Evolutionary conservation across 2,113 vertebrate genomes (phyloP).

Genomic region (Leucoraja erinaceus): DNA sequence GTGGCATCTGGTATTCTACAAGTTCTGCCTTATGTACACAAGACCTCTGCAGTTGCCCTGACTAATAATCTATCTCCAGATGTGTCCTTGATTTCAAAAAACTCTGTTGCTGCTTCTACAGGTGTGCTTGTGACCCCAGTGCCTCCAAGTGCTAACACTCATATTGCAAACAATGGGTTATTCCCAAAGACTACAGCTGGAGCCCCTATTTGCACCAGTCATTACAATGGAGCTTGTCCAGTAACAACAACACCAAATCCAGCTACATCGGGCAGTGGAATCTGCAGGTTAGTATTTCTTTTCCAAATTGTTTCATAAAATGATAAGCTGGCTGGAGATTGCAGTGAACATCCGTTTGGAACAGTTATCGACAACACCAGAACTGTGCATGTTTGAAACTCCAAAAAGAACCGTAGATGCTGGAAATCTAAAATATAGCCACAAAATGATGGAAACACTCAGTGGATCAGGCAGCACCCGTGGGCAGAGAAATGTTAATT

Average conservation of each 20-base stretch:
- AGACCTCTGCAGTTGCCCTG: constrained; percentile 5
- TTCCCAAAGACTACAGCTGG: constrained; percentile 22
- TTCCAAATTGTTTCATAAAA: not conserved
- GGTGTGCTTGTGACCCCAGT: constrained; percentile 34
- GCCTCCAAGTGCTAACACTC: constrained; percentile 30
- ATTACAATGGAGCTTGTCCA: constrained; percentile 32
- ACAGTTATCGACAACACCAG: not conserved
- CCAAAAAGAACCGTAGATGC: too few relatives aligned
- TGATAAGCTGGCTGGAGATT: not conserved
- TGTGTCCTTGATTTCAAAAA: constrained; percentile 33
- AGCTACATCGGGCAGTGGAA: not conserved
- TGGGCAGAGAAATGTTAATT: too few relatives aligned
- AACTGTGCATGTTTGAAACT: not conserved
- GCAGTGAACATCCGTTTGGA: not conserved
- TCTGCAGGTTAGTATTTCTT: constrained; percentile 32
- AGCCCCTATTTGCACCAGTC: constrained; percentile 21
- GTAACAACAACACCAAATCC: constrained; percentile 17
- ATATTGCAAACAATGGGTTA: not conserved
- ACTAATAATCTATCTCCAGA: constrained; percentile 1
- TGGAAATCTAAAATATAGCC: too few relatives aligned
- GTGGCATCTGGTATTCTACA: constrained; percentile 18
- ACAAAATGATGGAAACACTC: too few relatives aligned
- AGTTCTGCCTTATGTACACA: constrained; percentile 21
- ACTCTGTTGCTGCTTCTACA: constrained; percentile 27
- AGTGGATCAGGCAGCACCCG: too few relatives aligned